Percentiles rank a stretch among this genome's conserved stretches.
Evolutionary conservation across 2,797 vertebrate genomes (phyloP).

Genomic region (Takifugu ocellatus): DNA sequence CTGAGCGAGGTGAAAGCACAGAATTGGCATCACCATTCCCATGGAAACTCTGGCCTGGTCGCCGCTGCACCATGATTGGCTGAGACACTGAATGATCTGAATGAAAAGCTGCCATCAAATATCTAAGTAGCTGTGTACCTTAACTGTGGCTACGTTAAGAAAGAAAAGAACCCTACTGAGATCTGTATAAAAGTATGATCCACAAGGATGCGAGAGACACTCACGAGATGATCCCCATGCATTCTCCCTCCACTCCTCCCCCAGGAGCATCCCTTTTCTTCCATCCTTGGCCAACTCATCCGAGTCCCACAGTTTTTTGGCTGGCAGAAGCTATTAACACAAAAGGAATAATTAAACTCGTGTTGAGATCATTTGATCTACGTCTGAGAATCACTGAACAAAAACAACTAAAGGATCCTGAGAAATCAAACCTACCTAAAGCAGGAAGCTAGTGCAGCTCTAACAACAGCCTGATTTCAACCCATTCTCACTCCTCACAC

Average conservation of each 20-base stretch:
- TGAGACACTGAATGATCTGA: slow-evolving; percentile 98
- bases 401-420: no score
- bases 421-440: no score
- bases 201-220: slow-evolving; percentile 45
- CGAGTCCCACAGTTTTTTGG: slow-evolving; percentile 98
- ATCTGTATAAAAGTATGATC: neutral
- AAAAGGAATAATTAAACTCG: neutral
- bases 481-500: no score
- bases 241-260: slow-evolving; percentile 96
- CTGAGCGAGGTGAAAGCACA: slow-evolving; percentile 95
- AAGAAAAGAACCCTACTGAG: neutral
- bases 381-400: neutral
- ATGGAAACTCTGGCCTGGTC: slow-evolving; percentile 96
- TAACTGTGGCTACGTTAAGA: neutral
- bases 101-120: slow-evolving; percentile 48
- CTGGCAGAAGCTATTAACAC: slow-evolving; percentile 86
- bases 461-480: no score
- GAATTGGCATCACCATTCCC: slow-evolving; percentile 95
- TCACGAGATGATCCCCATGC: slow-evolving; percentile 97
- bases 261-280: slow-evolving; percentile 96
- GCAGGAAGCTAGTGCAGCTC: no score
- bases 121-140: slow-evolving; percentile 12
- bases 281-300: slow-evolving; percentile 97
- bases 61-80: slow-evolving; percentile 98
- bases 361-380: neutral